Evolutionary conservation across 2,888 invertebrate species (phyloP).

Genomic region (Cloeon dipterum): DNA sequence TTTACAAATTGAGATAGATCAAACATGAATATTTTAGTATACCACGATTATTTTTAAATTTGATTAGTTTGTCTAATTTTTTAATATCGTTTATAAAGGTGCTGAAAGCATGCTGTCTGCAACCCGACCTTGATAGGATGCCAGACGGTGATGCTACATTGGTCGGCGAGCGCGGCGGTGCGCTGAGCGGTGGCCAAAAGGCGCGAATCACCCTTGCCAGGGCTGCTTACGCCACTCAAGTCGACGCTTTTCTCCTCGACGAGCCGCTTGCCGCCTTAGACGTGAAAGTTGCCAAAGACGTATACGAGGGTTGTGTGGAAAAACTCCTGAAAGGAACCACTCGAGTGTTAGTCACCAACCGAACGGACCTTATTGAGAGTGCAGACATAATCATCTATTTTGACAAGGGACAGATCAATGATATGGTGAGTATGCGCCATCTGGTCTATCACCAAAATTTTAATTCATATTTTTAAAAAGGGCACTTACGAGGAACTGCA

Average conservation of each 20-base stretch:
- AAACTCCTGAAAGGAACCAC: slow-evolving; percentile 39
- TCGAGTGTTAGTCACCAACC: slow-evolving; percentile 61
- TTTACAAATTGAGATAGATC: too few relatives aligned
- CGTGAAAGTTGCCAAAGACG: slow-evolving; percentile 66
- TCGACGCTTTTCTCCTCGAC: slow-evolving; percentile 35
- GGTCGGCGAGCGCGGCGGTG: slow-evolving; percentile 58
- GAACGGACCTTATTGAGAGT: slow-evolving; percentile 48
- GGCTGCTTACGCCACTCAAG: slow-evolving; percentile 11
- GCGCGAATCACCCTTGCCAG: slow-evolving; percentile 52
- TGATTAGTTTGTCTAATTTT: background rate
- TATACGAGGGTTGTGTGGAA: slow-evolving; percentile 57
- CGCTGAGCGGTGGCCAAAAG: slow-evolving; percentile 58
- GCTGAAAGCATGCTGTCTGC: slow-evolving; percentile 35
- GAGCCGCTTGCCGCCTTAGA: slow-evolving; percentile 89
- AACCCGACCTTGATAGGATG: slow-evolving; percentile 42
- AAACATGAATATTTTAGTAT: too few relatives aligned
- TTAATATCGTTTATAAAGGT: slow-evolving; percentile 18
- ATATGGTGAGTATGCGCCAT: background rate
- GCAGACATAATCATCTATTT: slow-evolving; percentile 39
- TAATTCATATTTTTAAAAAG: too few relatives aligned
- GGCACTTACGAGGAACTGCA: slow-evolving; percentile 15
- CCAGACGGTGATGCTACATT: slow-evolving; percentile 47
- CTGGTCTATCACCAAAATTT: too few relatives aligned
- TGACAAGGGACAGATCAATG: slow-evolving; percentile 23
- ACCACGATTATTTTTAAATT: background rate